phyloP scores from a whole-genome alignment of 2,797 vertebrate species.

The Rhinoraja longicauda region DNA sequence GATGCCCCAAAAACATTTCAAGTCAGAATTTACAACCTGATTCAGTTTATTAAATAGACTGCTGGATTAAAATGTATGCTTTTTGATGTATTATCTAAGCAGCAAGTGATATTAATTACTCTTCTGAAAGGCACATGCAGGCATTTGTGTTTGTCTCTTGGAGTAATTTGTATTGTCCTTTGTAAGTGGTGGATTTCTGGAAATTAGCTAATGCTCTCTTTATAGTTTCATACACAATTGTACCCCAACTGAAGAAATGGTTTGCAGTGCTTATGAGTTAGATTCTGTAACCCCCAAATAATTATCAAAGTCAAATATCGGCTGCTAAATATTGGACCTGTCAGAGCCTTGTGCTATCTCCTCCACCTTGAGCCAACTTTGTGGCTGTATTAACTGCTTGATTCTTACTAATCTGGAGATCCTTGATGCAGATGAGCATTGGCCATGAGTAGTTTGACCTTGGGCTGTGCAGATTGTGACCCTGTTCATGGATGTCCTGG shows the following conservation, averaged over 20 bases:
- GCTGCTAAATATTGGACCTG: background rate
- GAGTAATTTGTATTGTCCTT: background rate
- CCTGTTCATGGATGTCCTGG: too few species aligned
- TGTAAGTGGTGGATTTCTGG: background rate
- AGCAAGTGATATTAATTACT: background rate
- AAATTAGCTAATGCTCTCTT: background rate
- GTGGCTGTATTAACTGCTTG: too few species aligned
- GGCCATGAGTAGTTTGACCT: too few species aligned
- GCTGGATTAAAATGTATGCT: background rate
- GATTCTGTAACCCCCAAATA: background rate
- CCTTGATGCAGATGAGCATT: too few species aligned
- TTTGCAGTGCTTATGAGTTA: background rate
- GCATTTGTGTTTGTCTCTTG: too few species aligned
- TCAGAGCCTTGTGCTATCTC: too few species aligned
- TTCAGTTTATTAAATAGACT: too few species aligned
- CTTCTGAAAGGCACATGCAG: background rate
- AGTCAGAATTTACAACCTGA: background rate
- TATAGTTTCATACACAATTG: background rate
- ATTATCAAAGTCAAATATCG: background rate
- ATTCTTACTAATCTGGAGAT: too few species aligned
- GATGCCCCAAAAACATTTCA: background rate
- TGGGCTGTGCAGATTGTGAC: too few species aligned
- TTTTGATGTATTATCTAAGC: constrained; percentile 9
- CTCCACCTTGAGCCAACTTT: too few species aligned
- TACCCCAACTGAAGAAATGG: background rate